Conservation (phyloP, 2,113 vertebrate species). For the Silurus asotus region DNA sequence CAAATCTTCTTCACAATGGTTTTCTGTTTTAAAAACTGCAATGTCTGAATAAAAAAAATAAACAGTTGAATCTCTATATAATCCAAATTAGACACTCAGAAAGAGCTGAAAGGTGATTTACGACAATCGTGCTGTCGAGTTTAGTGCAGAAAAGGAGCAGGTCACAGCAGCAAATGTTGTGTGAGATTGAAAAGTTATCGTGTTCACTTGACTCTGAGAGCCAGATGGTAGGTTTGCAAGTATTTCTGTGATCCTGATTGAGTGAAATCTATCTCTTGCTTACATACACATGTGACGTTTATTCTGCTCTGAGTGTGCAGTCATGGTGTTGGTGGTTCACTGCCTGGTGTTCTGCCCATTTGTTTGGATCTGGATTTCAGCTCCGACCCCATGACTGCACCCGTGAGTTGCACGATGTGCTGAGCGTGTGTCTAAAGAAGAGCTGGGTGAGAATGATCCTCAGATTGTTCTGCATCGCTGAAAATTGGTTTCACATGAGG, state of each 20-base stretch:
- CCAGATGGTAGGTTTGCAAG: slow-evolving; percentile 40
- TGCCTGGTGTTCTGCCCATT: neutral
- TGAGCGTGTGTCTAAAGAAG: slow-evolving; percentile 3
- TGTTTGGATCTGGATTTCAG: neutral
- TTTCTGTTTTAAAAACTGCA: neutral
- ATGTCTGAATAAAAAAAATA: neutral
- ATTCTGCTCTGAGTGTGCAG: slow-evolving; percentile 16
- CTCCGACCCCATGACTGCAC: neutral
- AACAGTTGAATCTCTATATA: neutral
- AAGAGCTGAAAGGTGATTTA: neutral
- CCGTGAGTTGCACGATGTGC: neutral
- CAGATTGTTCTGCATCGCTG: slow-evolving; percentile 64
- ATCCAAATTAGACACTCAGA: neutral
- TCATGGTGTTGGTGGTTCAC: slow-evolving; percentile 15
- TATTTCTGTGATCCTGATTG: slow-evolving; percentile 42
- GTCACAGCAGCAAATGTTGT: neutral
- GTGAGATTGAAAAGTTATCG: slow-evolving; percentile 18
- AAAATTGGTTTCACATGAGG: slow-evolving; percentile 89
- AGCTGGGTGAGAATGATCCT: slow-evolving; percentile 48
- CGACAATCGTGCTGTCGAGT: neutral
- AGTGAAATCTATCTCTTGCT: slow-evolving; percentile 38
- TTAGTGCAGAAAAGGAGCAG: neutral
- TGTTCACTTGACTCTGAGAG: slow-evolving; percentile 33
- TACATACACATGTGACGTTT: slow-evolving; percentile 29
- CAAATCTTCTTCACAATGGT: neutral